phyloP scores from a whole-genome alignment of 2,113 vertebrate species.

The Rhizomys pruinosus region DNA sequence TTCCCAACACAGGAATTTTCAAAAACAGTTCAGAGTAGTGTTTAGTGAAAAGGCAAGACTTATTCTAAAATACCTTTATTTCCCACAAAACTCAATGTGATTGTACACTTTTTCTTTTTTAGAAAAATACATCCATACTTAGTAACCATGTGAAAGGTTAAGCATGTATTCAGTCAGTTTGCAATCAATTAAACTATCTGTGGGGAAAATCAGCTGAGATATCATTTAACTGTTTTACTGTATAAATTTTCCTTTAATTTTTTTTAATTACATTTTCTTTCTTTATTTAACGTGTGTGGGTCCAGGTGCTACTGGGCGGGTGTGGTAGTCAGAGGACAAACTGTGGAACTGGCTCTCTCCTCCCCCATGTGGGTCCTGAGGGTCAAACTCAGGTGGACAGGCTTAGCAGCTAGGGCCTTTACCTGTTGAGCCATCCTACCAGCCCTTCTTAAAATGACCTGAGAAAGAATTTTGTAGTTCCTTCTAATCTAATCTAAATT shows the following conservation, averaged over 20 bases:
- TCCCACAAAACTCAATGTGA: not conserved
- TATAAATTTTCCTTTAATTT: not conserved
- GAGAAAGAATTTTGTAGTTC: not conserved
- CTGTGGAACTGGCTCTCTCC: too few species aligned
- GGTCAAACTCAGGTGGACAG: too few species aligned
- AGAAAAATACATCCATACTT: slow-evolving; percentile 30
- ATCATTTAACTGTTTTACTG: slow-evolving; percentile 42
- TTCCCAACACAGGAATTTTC: slow-evolving; percentile 8
- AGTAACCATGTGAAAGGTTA: slow-evolving; percentile 13
- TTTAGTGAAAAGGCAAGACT: slow-evolving; percentile 37
- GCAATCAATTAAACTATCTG: slow-evolving; percentile 41
- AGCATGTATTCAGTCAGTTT: not conserved
- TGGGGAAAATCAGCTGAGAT: not conserved
- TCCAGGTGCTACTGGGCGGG: too few species aligned
- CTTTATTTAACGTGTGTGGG: too few species aligned
- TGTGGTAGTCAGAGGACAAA: too few species aligned
- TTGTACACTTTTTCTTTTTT: slow-evolving; percentile 1
- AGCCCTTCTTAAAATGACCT: not conserved
- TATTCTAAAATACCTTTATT: slow-evolving; percentile 37
- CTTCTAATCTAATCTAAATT: slow-evolving; percentile 4
- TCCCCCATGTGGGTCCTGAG: too few species aligned
- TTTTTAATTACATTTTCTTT: too few species aligned
- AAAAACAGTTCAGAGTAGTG: not conserved
- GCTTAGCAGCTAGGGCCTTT: too few species aligned
- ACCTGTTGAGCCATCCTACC: too few species aligned